Evolutionary conservation across 2,113 vertebrate genomes (phyloP).

Genomic region (Ictalurus furcatus): DNA sequence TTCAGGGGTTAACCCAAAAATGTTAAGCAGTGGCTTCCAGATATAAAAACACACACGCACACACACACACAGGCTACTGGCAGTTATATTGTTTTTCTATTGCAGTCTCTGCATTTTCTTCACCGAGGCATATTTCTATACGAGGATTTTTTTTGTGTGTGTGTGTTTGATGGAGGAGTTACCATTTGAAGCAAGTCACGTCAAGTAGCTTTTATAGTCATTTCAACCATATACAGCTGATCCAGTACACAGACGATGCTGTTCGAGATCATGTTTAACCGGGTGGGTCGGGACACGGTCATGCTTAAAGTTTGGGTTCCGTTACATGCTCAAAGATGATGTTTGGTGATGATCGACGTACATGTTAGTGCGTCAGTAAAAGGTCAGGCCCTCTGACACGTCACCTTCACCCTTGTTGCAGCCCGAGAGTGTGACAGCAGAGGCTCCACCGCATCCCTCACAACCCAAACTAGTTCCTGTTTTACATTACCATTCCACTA

Average conservation of each 20-base stretch:
- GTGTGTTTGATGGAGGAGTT: neutral
- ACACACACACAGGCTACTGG: neutral
- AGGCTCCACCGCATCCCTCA: neutral
- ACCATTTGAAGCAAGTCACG: neutral
- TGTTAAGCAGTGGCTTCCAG: slow-evolving; percentile 48
- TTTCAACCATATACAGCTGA: no score
- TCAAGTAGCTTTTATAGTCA: no score
- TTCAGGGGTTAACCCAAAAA: slow-evolving; percentile 55
- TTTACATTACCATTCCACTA: neutral
- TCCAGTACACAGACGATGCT: no score
- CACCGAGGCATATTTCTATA: slow-evolving; percentile 22
- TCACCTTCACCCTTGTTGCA: neutral
- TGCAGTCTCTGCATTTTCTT: slow-evolving; percentile 28
- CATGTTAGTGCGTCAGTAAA: neutral
- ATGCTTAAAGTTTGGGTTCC: neutral
- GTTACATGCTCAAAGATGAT: neutral
- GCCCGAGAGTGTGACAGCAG: neutral
- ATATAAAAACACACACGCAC: slow-evolving; percentile 39
- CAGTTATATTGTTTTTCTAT: slow-evolving; percentile 29
- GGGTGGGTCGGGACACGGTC: neutral
- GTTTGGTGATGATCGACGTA: neutral
- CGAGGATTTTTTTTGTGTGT: slow-evolving; percentile 1
- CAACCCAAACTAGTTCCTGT: neutral
- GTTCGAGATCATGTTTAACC: neutral
- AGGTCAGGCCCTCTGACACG: neutral